These are phyloP conservation scores for Phylloscopus collybita DNA, from an alignment of 2,797 vertebrate species.

Conservation along the genomic window DNA sequence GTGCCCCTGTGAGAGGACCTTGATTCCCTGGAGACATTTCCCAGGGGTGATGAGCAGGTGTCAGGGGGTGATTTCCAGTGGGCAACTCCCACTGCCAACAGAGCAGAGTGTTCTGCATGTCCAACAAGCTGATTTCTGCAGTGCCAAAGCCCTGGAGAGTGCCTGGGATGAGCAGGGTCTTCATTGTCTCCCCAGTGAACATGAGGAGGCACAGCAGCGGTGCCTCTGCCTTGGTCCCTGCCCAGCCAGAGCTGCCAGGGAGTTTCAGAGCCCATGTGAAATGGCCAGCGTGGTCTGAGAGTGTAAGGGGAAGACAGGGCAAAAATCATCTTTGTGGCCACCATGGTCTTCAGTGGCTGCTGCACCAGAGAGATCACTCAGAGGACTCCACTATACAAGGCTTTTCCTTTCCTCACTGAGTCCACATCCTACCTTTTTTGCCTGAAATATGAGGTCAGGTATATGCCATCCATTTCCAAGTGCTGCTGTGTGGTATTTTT, in stretches of 20 bases:
- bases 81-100: accelerated
- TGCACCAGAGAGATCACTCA: neutral
- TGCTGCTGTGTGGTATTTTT: neutral
- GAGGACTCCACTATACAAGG: neutral
- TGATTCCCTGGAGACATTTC: neutral
- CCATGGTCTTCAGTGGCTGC: neutral
- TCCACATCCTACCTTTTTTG: neutral
- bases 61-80: neutral
- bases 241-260: neutral
- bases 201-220: neutral
- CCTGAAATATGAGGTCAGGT: neutral
- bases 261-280: neutral
- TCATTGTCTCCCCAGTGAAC: neutral
- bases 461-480: no score
- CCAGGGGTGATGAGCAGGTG: neutral
- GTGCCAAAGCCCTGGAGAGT: neutral
- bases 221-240: neutral
- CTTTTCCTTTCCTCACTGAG: neutral
- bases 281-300: neutral
- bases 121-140: accelerated
- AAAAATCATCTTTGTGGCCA: neutral
- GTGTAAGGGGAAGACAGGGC: no score
- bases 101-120: neutral
- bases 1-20: neutral
- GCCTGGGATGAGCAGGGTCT: neutral